A percentile compares a stretch with the other conserved stretches of the same genome.
Conservation (phyloP, 2,888 invertebrate genomes). For the Gymnosoma rotundatum region DNA sequence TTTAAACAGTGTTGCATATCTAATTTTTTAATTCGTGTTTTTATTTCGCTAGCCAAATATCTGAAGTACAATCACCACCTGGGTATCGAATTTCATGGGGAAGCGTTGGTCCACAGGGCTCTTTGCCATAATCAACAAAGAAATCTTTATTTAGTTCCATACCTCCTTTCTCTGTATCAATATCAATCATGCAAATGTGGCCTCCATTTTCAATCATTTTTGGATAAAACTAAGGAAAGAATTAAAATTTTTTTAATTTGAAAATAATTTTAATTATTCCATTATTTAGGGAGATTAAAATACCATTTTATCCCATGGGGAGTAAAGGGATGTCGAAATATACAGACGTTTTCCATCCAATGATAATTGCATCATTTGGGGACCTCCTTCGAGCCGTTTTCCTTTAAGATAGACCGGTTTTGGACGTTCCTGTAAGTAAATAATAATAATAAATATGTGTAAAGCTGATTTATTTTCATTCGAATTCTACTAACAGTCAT, state of each 20-base stretch:
- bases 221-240: conserved; percentile 88
- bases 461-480: too few relatives aligned
- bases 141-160: conserved; percentile 93
- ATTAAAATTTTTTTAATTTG: background rate
- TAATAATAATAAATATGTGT: too few relatives aligned
- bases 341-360: conserved; percentile 97
- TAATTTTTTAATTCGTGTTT: background rate
- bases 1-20: too few relatives aligned
- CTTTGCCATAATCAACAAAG: conserved; percentile 93
- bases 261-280: background rate
- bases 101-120: conserved; percentile 93
- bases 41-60: conserved; percentile 90
- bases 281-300: background rate
- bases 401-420: conserved; percentile 89
- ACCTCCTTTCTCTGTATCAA: conserved; percentile 92
- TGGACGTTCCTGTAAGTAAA: conserved; percentile 83
- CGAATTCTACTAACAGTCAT: conserved; percentile 83
- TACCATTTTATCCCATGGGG: conserved; percentile 94
- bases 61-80: conserved; percentile 98
- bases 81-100: conserved; percentile 99
- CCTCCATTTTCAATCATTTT: conserved; percentile 87
- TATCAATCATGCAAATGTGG: conserved; percentile 90
- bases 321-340: conserved; percentile 93
- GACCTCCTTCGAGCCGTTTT: conserved; percentile 90
- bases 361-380: conserved; percentile 98